Base-by-base conservation (phyloP, 2,888 invertebrate genomes). In the Prionchulus punctatus region DNA sequence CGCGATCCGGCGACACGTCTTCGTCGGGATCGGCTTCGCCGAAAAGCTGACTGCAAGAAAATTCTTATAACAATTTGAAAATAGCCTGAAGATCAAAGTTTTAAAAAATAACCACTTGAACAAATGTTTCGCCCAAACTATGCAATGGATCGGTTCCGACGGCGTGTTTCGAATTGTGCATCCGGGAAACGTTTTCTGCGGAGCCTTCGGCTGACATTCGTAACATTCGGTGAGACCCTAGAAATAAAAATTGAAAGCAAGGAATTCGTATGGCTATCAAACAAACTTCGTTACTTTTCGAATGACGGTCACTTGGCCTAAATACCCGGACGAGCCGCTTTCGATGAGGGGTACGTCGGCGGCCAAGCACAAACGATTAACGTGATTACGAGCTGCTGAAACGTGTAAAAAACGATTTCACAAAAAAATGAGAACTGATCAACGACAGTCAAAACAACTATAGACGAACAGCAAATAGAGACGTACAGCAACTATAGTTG, bases 151-250 rank as follows among this genome's bases (percentile, higher is more conserved):
- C 0, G 90, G 90, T 72, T 98, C 96, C 0, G 92, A 94, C 0
- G 98, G 98, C 0, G 98, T 99, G 71, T 99, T 99, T 45, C 98
- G 79, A 63, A 99, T 99, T 1, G 98, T 99, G 72, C 98, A 99
- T 0, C 94, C 92, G 0, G 98, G 96, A 75, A 82, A 99, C 3
- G 86, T 83, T 71, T 90, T 92, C 69, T 89, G 88, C 23, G 84
- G 79, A 4, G 86, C 82, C 73, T 90, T 90, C 0, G 89, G 88
- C 55, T 83, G 82, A 71, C 98, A 99, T 72, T 99, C 98, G 66
- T 94, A 99, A 72, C 98, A 98, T 67, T 91, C 89, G 1, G 91
- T 90, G 1, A 84, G 66, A 1, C 86, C 85, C 71, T 86, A 60
- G 85, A 87, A 52, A 52, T 25, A 45, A 23, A 57, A 56, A 56